Conservation (phyloP, 2,797 vertebrate genomes). For the Sebastes steindachneri region DNA sequence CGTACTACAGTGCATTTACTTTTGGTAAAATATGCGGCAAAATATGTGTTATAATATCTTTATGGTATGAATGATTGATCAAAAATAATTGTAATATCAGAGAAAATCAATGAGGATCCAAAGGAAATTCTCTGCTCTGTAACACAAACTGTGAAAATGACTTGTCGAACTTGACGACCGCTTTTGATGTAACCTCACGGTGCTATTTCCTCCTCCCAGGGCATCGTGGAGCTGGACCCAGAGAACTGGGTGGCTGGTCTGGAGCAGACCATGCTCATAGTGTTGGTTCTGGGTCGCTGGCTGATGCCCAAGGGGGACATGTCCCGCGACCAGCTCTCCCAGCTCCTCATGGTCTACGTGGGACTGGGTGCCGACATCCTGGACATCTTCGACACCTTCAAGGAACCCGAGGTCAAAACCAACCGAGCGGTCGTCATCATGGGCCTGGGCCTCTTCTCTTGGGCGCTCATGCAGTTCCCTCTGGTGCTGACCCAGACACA, state of each 20-base stretch:
- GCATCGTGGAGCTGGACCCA: constrained; percentile 74
- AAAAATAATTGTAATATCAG: neutral
- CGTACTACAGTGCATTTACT: too few relatives aligned
- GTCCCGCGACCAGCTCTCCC: constrained; percentile 84
- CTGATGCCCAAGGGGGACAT: constrained; percentile 86
- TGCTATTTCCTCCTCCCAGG: constrained; percentile 57
- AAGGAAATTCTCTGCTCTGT: neutral
- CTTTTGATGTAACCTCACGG: neutral
- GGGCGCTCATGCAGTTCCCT: constrained; percentile 86
- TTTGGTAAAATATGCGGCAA: too few relatives aligned
- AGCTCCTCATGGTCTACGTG: constrained; percentile 85
- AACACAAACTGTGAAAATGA: neutral
- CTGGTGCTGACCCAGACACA: constrained; percentile 83
- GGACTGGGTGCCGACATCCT: constrained; percentile 84
- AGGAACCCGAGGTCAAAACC: constrained; percentile 78
- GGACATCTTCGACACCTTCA: constrained; percentile 85
- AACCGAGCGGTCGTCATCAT: constrained; percentile 69
- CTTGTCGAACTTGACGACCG: neutral
- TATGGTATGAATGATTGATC: neutral
- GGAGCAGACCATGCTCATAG: constrained; percentile 85
- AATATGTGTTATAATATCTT: neutral
- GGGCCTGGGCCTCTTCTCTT: constrained; percentile 82
- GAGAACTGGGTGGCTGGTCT: constrained; percentile 79
- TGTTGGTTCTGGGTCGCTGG: constrained; percentile 85
- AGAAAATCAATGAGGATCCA: neutral